Evolutionary conservation across 1,140 invertebrate genomes (phyloP).

Genomic region (Aphaenogaster ashmeadi): DNA sequence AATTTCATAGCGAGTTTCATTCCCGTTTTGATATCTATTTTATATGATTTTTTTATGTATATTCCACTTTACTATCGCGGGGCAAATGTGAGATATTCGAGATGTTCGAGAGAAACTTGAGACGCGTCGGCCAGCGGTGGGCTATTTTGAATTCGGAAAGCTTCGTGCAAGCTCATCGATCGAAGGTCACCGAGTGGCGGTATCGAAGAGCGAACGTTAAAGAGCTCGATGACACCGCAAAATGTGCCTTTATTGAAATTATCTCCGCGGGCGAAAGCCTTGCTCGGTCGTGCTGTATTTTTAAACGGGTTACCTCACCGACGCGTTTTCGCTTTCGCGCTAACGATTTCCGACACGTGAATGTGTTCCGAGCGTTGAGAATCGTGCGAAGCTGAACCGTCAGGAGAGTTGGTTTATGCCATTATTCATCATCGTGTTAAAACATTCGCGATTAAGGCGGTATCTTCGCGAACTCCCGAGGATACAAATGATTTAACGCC

Average conservation of each 20-base stretch:
- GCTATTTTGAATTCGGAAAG: conserved; percentile 58
- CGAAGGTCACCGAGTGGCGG: conserved; percentile 32
- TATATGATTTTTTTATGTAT: background rate
- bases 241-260: conserved; percentile 24
- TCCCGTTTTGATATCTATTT: background rate
- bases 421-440: conserved; percentile 34
- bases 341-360: conserved; percentile 24
- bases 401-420: background rate
- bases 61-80: background rate
- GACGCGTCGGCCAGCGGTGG: conserved; percentile 9
- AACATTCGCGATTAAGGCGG: background rate
- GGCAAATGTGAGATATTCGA: background rate
- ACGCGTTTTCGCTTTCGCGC: conserved; percentile 56
- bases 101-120: conserved; percentile 51
- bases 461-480: no score
- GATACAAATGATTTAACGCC: background rate
- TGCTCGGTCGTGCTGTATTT: conserved; percentile 62
- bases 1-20: background rate
- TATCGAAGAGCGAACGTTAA: conserved; percentile 26
- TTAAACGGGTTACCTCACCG: conserved; percentile 72
- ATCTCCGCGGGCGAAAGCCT: conserved; percentile 3
- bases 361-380: background rate
- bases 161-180: conserved; percentile 59
- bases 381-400: background rate
- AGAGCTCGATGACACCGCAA: background rate